phyloP scores from a whole-genome alignment of 2,888 invertebrate species.

The Leptopilina drosophilae region DNA sequence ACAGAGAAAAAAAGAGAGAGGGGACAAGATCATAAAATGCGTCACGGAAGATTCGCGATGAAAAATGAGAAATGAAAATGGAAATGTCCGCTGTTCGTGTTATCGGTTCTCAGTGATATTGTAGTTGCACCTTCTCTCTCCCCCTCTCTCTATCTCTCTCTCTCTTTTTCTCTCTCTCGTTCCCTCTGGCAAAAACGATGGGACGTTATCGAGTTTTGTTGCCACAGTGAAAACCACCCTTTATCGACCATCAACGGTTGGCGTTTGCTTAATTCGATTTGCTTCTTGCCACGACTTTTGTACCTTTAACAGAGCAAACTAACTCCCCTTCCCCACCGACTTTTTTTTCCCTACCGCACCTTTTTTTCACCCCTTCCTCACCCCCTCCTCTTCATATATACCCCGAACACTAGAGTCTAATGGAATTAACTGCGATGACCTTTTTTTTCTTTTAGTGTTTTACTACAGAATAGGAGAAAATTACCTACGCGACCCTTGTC shows the following conservation, averaged over 20 bases:
- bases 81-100: slow-evolving; percentile 19
- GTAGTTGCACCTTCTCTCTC: background rate
- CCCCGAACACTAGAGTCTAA: background rate
- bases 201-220: slow-evolving; percentile 53
- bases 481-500: slow-evolving; percentile 3
- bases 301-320: slow-evolving; percentile 14
- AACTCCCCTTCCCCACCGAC: too few relatives aligned
- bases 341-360: too few relatives aligned
- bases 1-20: too few relatives aligned
- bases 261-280: slow-evolving; percentile 54
- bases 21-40: slow-evolving; percentile 1
- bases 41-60: slow-evolving; percentile 19
- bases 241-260: slow-evolving; percentile 40
- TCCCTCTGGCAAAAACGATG: background rate
- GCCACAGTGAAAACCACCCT: slow-evolving; percentile 49
- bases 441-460: slow-evolving; percentile 19
- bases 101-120: slow-evolving; percentile 31
- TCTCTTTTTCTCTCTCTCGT: too few relatives aligned
- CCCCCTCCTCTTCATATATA: too few relatives aligned
- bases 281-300: slow-evolving; percentile 40
- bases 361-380: too few relatives aligned
- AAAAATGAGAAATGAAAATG: slow-evolving; percentile 35
- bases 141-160: too few relatives aligned
- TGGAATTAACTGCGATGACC: slow-evolving; percentile 9
- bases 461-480: slow-evolving; percentile 9